Evolutionary conservation across 92 coral and sea anemone species (phyloP), one percentile per base, ranked within the genome.

Genomic region (Metridium senile): DNA sequence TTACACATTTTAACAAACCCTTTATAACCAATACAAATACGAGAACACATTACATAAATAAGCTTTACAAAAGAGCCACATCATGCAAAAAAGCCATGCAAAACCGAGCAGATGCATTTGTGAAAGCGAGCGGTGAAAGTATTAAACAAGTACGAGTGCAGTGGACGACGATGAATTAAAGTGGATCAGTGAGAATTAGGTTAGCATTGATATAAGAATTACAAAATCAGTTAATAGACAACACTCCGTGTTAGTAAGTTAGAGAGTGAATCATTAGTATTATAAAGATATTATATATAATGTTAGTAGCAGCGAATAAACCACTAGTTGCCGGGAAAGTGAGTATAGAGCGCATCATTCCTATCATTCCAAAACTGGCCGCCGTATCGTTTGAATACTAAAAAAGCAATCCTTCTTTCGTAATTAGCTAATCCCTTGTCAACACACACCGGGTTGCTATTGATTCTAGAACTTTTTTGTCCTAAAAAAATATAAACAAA

Each of bases 21-120:
- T 6, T 63, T 22, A 19, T 8, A 59, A 54, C 2, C 61, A 54
- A 54, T 22, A 22, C 26, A 54, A 2, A 54, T 22, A 54, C 23
- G 17, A 54, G 26, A 9, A 54, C 61, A 4, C 61, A 17, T 6
- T 39, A 39, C 49, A 39, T 39, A 39, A 54, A 17, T 54, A 54
- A 63, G 69, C 43, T 9, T 28, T 4, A 28, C 69, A 73, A 59
- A 71, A 58, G 78, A 73, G 78, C 78, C 78, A 73, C 68, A 35
- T 33, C 68, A 58, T 73, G 78, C 32, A 28, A 63, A 63, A 63
- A 26, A 26, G 33, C 45, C 45, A 63, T 2, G 43, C 69, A 63
- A 63, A 63, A 26, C n/a, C 22, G 27, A 63, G 43, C 39, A 31
- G 9, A 22, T 2, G 32, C 11, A 26, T 23, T 10, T 3, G 32